Base-by-base conservation (phyloP, 2,888 invertebrate genomes). In the Dicyrtomina minuta region DNA sequence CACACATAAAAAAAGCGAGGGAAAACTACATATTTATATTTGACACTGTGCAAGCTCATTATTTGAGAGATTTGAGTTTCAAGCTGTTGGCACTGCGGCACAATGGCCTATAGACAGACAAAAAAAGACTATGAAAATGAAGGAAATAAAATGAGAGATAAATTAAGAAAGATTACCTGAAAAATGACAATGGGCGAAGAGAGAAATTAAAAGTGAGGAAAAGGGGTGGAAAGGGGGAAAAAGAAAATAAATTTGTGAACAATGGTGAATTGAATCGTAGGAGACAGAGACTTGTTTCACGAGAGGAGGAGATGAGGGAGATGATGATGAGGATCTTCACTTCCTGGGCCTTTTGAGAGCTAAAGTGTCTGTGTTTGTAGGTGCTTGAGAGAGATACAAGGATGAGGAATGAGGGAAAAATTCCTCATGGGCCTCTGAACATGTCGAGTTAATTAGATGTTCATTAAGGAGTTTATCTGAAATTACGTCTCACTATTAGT, bases 401-500 rank as follows among this genome's bases (percentile, higher is more conserved):
- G 60, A 39, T n/a, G 22, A 24, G 43, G 59, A 59, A 41, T 20
- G 15, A 15, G 46, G 46, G 62, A 62, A 49, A 49, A 49, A 62
- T 27, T 62, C 17, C 27, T 62, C 13, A 27, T 62, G 49, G 62
- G 49, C 17, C n/a, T 33, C 15, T 33, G 33, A 60, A 59, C 46
- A 33, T 41, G 56, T 6, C 2, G 39, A 33, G 41, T 59, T 67
- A 67, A 67, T 67, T 67, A 67, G 67, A 60, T 51, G 67, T 60
- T 60, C 67, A 43, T 67, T 59, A 67, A 60, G 49, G 60, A 49
- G 39, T 60, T 49, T 67, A 67, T 59, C 59, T 60, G 24, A 49
- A 67, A 67, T 67, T 67, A 67, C 49, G 51, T 22, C 43, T 41
- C 17, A 49, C 59, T 60, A 65, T 65, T 65, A 67, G 44, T 26